A percentile compares a stretch with the other conserved stretches of the same genome.
These are phyloP conservation scores for Archocentrus centrarchus DNA, from an alignment of 2,113 vertebrate species.

Conservation along the genomic window DNA sequence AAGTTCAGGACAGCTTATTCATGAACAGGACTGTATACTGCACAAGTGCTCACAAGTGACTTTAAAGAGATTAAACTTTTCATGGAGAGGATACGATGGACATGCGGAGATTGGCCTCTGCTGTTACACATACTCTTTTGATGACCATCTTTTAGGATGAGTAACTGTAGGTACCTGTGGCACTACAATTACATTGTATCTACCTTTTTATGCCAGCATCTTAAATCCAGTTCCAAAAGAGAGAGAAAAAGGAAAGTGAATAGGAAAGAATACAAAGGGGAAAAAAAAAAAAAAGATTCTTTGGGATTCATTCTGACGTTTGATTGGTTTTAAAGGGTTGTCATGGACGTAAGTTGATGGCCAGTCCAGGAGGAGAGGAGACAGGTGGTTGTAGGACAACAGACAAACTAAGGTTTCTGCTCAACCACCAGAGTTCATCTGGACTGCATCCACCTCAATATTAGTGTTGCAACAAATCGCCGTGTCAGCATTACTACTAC, in stretches of 20 bases:
- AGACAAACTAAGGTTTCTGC: conserved; percentile 26
- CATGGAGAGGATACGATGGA: conserved; percentile 37
- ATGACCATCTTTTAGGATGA: conserved; percentile 42
- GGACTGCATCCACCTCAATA: conserved; percentile 45
- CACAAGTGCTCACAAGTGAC: conserved; percentile 71
- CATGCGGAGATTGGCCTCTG: conserved; percentile 1
- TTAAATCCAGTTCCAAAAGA: conserved; percentile 41
- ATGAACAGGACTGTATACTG: conserved; percentile 53
- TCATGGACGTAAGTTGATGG: conserved; percentile 58
- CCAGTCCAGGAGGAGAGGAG: conserved; percentile 46
- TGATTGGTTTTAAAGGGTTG: conserved; percentile 47
- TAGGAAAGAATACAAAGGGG: background rate
- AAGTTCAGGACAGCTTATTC: conserved; percentile 74
- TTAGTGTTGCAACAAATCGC: conserved; percentile 59
- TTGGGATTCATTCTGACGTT: conserved; percentile 60
- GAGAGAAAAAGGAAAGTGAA: background rate
- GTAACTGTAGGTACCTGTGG: conserved; percentile 30
- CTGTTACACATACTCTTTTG: background rate
- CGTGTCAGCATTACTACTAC: conserved; percentile 58
- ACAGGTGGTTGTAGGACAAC: conserved; percentile 12
- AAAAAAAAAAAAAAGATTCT: conserved; percentile 13
- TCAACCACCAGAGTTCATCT: conserved; percentile 46
- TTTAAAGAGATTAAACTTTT: conserved; percentile 52
- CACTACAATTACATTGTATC: conserved; percentile 11
- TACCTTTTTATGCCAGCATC: conserved; percentile 15